Percentiles rank a stretch among this genome's conserved stretches.
Evolutionary conservation across 1,140 invertebrate genomes (phyloP).

Genomic region (Hesperophylax magnus): DNA sequence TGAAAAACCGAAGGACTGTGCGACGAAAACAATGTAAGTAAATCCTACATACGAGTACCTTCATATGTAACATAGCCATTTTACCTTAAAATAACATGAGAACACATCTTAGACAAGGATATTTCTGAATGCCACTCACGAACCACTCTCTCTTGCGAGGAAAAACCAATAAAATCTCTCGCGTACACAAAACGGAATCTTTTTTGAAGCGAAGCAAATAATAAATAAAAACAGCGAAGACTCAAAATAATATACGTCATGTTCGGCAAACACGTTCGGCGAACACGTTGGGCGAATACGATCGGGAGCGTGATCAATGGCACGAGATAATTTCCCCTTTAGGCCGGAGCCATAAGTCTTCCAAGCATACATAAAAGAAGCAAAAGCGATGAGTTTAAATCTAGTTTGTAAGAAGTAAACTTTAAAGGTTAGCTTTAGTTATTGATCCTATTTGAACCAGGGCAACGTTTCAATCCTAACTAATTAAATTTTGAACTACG

Average conservation of each 20-base stretch:
- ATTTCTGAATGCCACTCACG: constrained; percentile 51
- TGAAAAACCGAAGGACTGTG: too few relatives aligned
- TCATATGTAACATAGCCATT: background rate
- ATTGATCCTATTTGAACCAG: background rate
- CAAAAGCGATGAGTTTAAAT: background rate
- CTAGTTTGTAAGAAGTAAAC: constrained; percentile 9
- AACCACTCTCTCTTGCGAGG: constrained; percentile 45
- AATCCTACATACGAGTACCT: background rate
- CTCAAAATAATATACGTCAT: constrained; percentile 41
- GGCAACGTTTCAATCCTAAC: background rate
- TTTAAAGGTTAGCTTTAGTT: background rate
- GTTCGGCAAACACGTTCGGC: constrained; percentile 5
- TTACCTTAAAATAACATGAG: constrained; percentile 10
- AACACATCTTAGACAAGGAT: constrained; percentile 22
- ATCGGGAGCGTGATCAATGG: constrained; percentile 51
- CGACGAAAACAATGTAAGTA: too few relatives aligned
- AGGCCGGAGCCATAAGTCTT: constrained; percentile 48
- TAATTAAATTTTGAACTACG: background rate
- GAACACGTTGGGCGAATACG: background rate
- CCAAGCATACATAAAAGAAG: constrained; percentile 28
- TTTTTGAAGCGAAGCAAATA: constrained; percentile 46
- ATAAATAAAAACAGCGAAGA: constrained; percentile 38
- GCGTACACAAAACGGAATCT: constrained; percentile 52
- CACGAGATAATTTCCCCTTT: constrained; percentile 55
- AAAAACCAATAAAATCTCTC: constrained; percentile 51